A percentile compares a stretch with the other conserved stretches of the same genome.
Conservation (phyloP, 2,797 vertebrate genomes). For the Syngnathus acus region DNA sequence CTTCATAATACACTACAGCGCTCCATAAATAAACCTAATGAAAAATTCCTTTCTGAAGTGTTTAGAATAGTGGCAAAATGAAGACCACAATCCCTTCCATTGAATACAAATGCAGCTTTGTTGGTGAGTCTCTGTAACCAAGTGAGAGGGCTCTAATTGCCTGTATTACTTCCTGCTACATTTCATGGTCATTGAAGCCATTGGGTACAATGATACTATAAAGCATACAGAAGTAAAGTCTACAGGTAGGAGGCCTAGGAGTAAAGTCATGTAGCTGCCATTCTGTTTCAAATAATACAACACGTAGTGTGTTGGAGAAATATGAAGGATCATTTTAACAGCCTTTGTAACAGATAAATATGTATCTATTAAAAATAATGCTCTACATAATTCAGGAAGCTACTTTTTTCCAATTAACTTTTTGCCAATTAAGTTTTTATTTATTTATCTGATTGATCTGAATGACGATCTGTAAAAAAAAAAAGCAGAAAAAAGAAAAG, state of each 20-base stretch:
- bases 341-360: background rate
- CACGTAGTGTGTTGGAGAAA: background rate
- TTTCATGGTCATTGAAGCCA: conserved; percentile 42
- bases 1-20: background rate
- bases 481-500: too few relatives aligned
- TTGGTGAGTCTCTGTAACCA: conserved; percentile 6
- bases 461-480: too few relatives aligned
- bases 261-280: background rate
- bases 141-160: conserved; percentile 38
- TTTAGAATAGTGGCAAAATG: background rate
- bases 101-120: conserved; percentile 8
- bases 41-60: conserved; percentile 1
- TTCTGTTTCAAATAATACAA: background rate
- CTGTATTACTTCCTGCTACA: conserved; percentile 25
- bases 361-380: too few relatives aligned
- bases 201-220: conserved; percentile 19
- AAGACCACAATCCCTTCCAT: conserved; percentile 9
- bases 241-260: background rate
- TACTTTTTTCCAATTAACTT: too few relatives aligned
- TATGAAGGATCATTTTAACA: background rate
- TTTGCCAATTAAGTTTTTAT: too few relatives aligned
- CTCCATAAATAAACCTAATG: conserved; percentile 1
- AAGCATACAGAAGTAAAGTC: background rate
- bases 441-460: too few relatives aligned
- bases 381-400: too few relatives aligned